Percentiles rank a stretch among this genome's conserved stretches.
Evolutionary conservation across 2,888 invertebrate species (phyloP).

Genomic region (Cosmia trapezina): DNA sequence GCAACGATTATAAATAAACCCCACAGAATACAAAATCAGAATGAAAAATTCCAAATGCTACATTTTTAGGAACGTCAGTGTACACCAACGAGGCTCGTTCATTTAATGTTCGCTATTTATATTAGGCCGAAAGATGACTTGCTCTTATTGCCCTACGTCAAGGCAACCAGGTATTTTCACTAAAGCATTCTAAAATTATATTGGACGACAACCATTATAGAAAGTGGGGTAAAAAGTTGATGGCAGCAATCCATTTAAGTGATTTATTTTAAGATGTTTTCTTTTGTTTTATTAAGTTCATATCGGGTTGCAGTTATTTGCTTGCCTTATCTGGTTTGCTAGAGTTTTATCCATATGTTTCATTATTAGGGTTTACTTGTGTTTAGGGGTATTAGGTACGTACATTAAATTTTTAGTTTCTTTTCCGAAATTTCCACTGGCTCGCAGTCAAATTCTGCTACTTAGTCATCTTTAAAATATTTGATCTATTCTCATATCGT

Average conservation of each 20-base stretch:
- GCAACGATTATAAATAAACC: no score
- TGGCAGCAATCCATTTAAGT: constrained; percentile 57
- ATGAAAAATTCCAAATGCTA: neutral
- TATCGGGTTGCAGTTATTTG: constrained; percentile 1
- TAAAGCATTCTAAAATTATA: constrained; percentile 77
- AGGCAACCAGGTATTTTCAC: constrained; percentile 72
- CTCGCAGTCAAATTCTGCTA: no score
- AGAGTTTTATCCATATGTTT: neutral
- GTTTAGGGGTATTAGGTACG: no score
- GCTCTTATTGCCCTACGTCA: constrained; percentile 71
- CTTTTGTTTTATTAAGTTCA: constrained; percentile 1
- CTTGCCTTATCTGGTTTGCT: neutral
- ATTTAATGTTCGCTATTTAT: constrained; percentile 76
- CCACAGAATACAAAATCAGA: neutral
- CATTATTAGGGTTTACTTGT: no score
- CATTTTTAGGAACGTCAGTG: constrained; percentile 42
- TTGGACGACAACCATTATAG: constrained; percentile 79
- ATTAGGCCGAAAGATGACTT: constrained; percentile 82
- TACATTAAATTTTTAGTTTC: no score
- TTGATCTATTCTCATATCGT: no score
- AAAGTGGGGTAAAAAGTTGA: constrained; percentile 66
- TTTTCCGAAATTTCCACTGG: no score
- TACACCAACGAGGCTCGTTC: constrained; percentile 52
- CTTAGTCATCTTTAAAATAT: no score
- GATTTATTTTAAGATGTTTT: constrained; percentile 56